Percentiles rank a stretch among this genome's conserved stretches.
Evolutionary conservation across 2,888 invertebrate species (phyloP).

Genomic region (Hydraecia micacea): DNA sequence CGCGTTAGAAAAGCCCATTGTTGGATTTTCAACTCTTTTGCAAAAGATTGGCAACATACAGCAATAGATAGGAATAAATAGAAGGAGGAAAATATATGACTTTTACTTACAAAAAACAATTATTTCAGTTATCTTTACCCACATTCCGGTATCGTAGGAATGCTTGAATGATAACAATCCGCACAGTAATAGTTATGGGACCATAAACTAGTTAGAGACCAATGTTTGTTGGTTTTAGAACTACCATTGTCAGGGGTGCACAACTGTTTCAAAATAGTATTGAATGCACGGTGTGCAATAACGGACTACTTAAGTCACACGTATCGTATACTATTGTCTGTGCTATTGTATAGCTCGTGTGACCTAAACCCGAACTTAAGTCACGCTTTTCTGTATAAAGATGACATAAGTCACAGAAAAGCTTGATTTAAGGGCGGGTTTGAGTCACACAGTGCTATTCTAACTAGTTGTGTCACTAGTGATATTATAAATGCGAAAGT

Average conservation of each 20-base stretch:
- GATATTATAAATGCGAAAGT: no score
- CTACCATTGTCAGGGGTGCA: constrained; percentile 52
- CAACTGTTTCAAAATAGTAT: constrained; percentile 38
- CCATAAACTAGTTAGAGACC: constrained; percentile 17
- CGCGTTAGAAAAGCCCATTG: background rate
- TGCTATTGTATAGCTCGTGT: no score
- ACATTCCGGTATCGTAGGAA: constrained; percentile 74
- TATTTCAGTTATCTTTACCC: constrained; percentile 65
- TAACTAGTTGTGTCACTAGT: no score
- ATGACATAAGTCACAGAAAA: no score
- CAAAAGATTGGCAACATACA: no score
- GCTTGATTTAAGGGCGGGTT: no score
- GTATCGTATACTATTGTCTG: no score
- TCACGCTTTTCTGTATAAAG: background rate
- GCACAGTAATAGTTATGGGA: constrained; percentile 52
- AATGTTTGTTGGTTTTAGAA: constrained; percentile 42
- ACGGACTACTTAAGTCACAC: no score
- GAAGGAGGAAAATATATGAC: background rate
- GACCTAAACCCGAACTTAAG: no score
- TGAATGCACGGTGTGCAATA: no score
- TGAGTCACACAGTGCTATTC: no score
- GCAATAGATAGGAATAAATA: no score
- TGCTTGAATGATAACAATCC: constrained; percentile 75
- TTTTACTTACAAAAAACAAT: constrained; percentile 77
- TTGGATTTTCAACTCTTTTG: background rate